Percentiles rank a stretch among this genome's conserved stretches.
Evolutionary conservation across 2,113 vertebrate species (phyloP).

Genomic region (Xenopus borealis): DNA sequence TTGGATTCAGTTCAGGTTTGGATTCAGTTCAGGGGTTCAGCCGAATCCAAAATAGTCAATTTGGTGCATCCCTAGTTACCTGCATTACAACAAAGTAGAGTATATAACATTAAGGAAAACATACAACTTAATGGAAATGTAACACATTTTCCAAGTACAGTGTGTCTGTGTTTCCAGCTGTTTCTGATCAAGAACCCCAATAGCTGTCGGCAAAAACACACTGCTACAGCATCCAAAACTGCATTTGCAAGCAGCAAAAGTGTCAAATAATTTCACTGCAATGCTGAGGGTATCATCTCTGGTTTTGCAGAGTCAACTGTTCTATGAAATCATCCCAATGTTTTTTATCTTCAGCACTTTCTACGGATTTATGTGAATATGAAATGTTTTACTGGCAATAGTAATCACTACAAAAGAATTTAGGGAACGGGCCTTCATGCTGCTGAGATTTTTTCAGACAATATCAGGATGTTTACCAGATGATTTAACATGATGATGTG

Average conservation of each 20-base stretch:
- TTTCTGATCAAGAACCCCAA: not conserved
- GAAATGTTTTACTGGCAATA: constrained; percentile 35
- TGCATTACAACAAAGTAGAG: too few species aligned
- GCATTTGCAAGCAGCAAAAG: not conserved
- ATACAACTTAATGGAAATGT: too few species aligned
- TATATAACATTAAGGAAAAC: too few species aligned
- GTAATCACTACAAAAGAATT: constrained; percentile 32
- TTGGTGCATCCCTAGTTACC: too few species aligned
- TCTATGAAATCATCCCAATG: constrained; percentile 36
- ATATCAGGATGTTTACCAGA: constrained; percentile 16
- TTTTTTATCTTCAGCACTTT: constrained; percentile 31
- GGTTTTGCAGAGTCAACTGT: constrained; percentile 40
- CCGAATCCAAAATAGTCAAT: too few species aligned
- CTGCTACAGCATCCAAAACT: not conserved
- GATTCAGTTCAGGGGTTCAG: too few species aligned
- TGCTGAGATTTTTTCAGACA: constrained; percentile 20
- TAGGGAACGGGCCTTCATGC: not conserved
- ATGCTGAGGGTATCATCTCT: constrained; percentile 27
- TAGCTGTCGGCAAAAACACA: constrained; percentile 33
- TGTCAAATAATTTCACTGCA: constrained; percentile 17
- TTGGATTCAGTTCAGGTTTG: too few species aligned
- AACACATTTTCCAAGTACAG: too few species aligned
- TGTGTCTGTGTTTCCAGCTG: not conserved
- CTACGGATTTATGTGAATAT: constrained; percentile 35
- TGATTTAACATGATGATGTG: constrained; percentile 23